phyloP scores from a whole-genome alignment of 2,888 invertebrate genomes.

The Eupithecia insigniata region DNA sequence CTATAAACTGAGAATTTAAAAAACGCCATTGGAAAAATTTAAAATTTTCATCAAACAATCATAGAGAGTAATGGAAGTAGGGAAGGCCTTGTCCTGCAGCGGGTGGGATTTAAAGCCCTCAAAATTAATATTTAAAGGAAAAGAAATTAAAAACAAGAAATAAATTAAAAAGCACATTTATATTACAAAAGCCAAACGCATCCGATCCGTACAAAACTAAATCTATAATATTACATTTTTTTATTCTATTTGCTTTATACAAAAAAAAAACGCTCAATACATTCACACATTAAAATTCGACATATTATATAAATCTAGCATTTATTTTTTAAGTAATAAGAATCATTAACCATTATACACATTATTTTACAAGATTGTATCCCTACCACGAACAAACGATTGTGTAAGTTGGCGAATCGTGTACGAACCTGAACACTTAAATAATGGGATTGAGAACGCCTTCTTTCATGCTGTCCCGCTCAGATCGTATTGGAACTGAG shows the following conservation, averaged over 20 bases:
- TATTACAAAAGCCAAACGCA: constrained; percentile 44
- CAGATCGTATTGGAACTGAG: no score
- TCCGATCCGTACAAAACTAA: constrained; percentile 45
- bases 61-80: not conserved
- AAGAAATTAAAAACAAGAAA: constrained; percentile 7
- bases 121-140: not conserved
- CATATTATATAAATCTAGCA: constrained; percentile 30
- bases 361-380: constrained; percentile 25
- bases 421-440: not conserved
- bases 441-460: not conserved
- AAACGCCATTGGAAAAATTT: not conserved
- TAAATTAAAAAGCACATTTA: constrained; percentile 37
- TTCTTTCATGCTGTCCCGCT: no score
- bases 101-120: not conserved
- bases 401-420: not conserved
- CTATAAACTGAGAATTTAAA: not conserved
- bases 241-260: constrained; percentile 38
- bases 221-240: constrained; percentile 13
- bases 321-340: constrained; percentile 28
- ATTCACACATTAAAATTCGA: constrained; percentile 31
- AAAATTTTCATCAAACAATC: not conserved
- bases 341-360: constrained; percentile 20
- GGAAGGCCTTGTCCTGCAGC: not conserved
- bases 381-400: not conserved
- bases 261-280: constrained; percentile 26